These are phyloP conservation scores for Glaucidium brasilianum DNA, from an alignment of 2,113 vertebrate genomes.

Conservation along the genomic window DNA sequence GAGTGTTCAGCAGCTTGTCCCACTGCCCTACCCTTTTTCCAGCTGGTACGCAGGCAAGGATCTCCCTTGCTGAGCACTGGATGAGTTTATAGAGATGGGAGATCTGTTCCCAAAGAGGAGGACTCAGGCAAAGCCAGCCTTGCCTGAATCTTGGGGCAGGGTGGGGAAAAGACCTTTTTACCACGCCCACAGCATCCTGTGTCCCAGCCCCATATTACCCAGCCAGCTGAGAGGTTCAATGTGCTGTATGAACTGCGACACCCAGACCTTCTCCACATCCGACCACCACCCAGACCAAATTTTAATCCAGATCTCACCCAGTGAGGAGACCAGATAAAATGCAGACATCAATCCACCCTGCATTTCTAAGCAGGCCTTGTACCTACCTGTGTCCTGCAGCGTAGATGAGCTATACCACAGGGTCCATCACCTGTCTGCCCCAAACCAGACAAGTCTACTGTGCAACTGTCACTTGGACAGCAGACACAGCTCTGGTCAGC, in stretches of 20 bases:
- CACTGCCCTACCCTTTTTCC: background rate
- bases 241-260: background rate
- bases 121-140: background rate
- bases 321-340: background rate
- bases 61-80: background rate
- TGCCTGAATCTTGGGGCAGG: background rate
- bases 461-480: background rate
- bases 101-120: background rate
- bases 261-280: background rate
- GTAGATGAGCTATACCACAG: background rate
- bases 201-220: accelerated
- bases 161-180: background rate
- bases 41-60: background rate
- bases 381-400: background rate
- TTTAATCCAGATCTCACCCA: background rate
- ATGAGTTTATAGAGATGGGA: background rate
- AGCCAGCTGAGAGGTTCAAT: background rate
- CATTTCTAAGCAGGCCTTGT: background rate
- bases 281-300: background rate
- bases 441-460: background rate
- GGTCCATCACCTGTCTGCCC: background rate
- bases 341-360: background rate
- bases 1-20: background rate
- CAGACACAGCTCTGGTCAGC: background rate
- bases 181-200: background rate